Evolutionary conservation across 2,888 invertebrate species (phyloP).

Genomic region (Tiphia femorata): DNA sequence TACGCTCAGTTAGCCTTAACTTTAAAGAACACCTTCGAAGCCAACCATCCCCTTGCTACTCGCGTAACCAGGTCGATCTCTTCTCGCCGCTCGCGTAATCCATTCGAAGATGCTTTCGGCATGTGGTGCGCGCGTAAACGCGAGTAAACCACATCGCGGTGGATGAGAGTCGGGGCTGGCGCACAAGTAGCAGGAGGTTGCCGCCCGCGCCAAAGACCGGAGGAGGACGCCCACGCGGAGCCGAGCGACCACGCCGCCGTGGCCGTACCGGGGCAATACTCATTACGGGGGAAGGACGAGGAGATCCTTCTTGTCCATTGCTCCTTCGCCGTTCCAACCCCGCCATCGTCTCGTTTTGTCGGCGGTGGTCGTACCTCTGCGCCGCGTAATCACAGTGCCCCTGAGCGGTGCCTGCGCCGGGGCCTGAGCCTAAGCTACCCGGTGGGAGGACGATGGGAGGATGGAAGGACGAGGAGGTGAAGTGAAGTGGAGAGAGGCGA

Average conservation of each 20-base stretch:
- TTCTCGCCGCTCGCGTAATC: too few relatives aligned
- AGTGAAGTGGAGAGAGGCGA: conserved; percentile 9
- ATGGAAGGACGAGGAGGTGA: conserved; percentile 32
- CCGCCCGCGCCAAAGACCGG: background rate
- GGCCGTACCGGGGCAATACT: conserved; percentile 37
- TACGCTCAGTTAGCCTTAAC: too few relatives aligned
- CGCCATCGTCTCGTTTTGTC: conserved; percentile 60
- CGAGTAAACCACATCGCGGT: too few relatives aligned
- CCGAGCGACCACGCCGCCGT: conserved; percentile 16
- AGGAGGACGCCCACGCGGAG: conserved; percentile 8
- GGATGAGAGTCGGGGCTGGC: too few relatives aligned
- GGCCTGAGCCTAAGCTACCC: conserved; percentile 43
- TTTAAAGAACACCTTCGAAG: too few relatives aligned
- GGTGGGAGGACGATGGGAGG: conserved; percentile 26
- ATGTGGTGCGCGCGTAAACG: too few relatives aligned
- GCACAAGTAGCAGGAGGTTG: too few relatives aligned
- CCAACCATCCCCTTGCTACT: too few relatives aligned
- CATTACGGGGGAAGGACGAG: conserved; percentile 40
- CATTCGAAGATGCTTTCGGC: too few relatives aligned
- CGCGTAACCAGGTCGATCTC: too few relatives aligned
- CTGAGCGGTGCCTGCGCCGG: conserved; percentile 52
- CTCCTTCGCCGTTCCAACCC: conserved; percentile 36
- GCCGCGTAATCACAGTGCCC: conserved; percentile 67
- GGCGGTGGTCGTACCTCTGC: conserved; percentile 57
- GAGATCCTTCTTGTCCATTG: conserved; percentile 2